These are phyloP conservation scores for Caenorhabditis remanei DNA, from an alignment of 1,140 invertebrate genomes.

Conservation along the genomic window DNA sequence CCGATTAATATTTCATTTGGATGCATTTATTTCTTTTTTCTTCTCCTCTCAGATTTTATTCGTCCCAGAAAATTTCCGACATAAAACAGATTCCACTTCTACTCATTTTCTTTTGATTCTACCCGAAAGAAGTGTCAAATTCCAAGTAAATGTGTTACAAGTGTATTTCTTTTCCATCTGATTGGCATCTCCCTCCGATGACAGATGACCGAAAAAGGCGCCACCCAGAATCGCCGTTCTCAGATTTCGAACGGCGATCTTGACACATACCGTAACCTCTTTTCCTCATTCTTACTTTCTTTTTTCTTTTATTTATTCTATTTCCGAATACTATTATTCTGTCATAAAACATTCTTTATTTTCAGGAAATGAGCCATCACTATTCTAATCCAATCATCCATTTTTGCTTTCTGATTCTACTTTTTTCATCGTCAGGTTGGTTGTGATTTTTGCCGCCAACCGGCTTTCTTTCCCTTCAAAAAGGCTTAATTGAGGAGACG, in stretches of 20 bases:
- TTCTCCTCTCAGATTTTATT: no score
- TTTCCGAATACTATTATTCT: background rate
- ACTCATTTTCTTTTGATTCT: background rate
- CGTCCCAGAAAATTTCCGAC: background rate
- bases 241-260: slow-evolving; percentile 52
- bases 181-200: slow-evolving; percentile 34
- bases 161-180: slow-evolving; percentile 25
- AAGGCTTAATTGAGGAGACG: slow-evolving; percentile 37
- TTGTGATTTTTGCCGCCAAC: slow-evolving; percentile 16
- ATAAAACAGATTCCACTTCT: background rate
- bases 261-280: background rate
- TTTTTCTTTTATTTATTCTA: background rate
- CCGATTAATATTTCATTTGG: no score
- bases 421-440: slow-evolving; percentile 13
- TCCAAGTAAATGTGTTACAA: slow-evolving; percentile 28
- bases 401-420: background rate
- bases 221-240: background rate
- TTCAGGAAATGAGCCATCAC: background rate
- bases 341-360: background rate
- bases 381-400: background rate
- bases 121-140: slow-evolving; percentile 22
- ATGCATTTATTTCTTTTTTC: no score
- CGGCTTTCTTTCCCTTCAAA: slow-evolving; percentile 30
- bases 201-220: slow-evolving; percentile 47
- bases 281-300: background rate